Base-by-base conservation (phyloP, 2,113 vertebrate species). In the Nothocercus nigrocapillus region DNA sequence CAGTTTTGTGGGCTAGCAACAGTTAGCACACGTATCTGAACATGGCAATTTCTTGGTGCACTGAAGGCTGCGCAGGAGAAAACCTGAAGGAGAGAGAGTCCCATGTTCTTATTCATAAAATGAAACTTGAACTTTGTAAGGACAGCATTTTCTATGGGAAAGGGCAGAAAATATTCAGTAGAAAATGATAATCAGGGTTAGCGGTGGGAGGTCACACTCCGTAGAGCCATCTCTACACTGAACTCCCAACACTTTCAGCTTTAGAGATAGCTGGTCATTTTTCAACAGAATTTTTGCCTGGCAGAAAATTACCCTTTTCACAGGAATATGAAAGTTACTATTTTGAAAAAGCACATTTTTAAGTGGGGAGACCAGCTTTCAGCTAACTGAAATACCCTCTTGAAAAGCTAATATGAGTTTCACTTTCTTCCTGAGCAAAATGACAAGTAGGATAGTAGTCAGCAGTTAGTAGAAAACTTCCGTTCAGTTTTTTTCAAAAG, bases 81-180 rank as follows among this genome's bases (percentile, higher is more conserved):
- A 77, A 27, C n/a, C 92, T 61, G 13, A 83, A 86, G 66, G 74
- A 0, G 1, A 11, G 36, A 16, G 13, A 63, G 80, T 88, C 24
- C 73, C 68, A 22, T 53, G 56, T 17, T 82, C 56, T 75, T 24
- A 86, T 84, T 72, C 0, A 0, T 76, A 79, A 82, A 19, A 8
- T 7, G 66, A 69, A 92, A 95, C 53, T 64, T 49, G 73, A 93
- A 93, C 38, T 92, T 76, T 63, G 47, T 61, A 53, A 88, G 34
- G 51, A 84, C 53, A 94, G 88, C 56, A 53, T 14, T 92, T 92
- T 90, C 56, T 81, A 62, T 89, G 86, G 77, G 80, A 84, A 89
- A 86, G 83, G 61, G 64, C 22, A 51, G 56, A 88, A 38, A 15
- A 82, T 58, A 58, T 58, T 19, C 54, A 47, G 90, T 0, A 64